These are phyloP conservation scores for Hippopotamyrus pictus DNA, from an alignment of 2,797 vertebrate species.

Conservation along the genomic window DNA sequence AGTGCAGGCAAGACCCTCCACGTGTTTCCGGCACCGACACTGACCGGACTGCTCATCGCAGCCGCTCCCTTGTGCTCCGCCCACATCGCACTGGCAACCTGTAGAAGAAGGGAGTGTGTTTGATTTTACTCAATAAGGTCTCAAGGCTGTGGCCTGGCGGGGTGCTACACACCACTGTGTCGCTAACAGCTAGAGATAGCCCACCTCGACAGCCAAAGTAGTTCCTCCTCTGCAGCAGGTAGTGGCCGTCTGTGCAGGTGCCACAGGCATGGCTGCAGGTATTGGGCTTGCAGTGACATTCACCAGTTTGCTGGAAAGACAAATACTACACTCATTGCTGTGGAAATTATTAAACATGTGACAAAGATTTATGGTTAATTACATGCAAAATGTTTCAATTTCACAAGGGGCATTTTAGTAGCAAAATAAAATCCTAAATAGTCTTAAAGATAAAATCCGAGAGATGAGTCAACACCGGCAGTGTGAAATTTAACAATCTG, in stretches of 20 bases:
- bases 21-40: slow-evolving; percentile 71
- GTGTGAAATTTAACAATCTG: not conserved
- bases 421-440: not conserved
- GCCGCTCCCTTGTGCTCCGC: slow-evolving; percentile 60
- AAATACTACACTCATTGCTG: not conserved
- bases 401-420: not conserved
- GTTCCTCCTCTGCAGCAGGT: slow-evolving; percentile 67
- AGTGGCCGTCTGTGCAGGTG: slow-evolving; percentile 77
- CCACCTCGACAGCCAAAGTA: slow-evolving; percentile 91
- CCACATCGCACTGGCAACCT: slow-evolving; percentile 83
- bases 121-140: not conserved
- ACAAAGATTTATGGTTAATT: not conserved
- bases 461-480: not conserved
- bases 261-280: slow-evolving; percentile 68
- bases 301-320: slow-evolving; percentile 65
- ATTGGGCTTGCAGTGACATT: slow-evolving; percentile 79
- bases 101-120: slow-evolving; percentile 13
- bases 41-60: slow-evolving; percentile 63
- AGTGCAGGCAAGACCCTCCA: slow-evolving; percentile 67
- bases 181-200: not conserved
- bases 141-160: not conserved
- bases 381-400: not conserved
- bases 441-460: not conserved
- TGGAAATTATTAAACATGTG: not conserved
- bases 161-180: not conserved